phyloP scores from a whole-genome alignment of 1,140 invertebrate species.

The Anthonomus grandis region DNA sequence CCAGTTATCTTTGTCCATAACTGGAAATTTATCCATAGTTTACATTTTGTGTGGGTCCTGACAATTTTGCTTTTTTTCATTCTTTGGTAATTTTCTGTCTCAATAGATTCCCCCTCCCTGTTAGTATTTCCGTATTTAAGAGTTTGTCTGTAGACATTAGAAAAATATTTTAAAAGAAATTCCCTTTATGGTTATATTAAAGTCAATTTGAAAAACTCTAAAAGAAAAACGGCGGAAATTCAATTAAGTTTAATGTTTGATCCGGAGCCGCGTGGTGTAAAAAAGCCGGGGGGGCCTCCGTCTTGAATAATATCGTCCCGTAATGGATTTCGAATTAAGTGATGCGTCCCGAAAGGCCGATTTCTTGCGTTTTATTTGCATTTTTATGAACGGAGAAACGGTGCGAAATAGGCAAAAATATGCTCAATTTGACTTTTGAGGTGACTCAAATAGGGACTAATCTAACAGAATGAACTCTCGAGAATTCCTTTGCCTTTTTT shows the following conservation, averaged over 20 bases:
- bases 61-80: no score
- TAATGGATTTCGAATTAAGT: constrained; percentile 45
- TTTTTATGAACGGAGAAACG: constrained; percentile 28
- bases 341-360: constrained; percentile 37
- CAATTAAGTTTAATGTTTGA: constrained; percentile 51
- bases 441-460: no score
- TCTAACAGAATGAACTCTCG: no score
- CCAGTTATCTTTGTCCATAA: no score
- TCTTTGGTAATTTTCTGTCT: no score
- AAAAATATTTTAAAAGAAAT: constrained; percentile 41
- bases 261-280: constrained; percentile 42
- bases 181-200: constrained; percentile 48
- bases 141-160: constrained; percentile 24
- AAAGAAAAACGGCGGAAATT: constrained; percentile 48
- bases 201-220: constrained; percentile 49
- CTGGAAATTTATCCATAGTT: no score
- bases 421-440: constrained; percentile 28
- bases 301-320: constrained; percentile 41
- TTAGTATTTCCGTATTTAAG: no score
- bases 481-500: no score
- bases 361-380: constrained; percentile 38
- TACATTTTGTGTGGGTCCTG: no score
- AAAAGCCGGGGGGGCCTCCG: constrained; percentile 31
- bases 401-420: constrained; percentile 27
- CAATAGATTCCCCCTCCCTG: no score